Conservation (phyloP, 2,113 vertebrate species). For the Bujurquina vittata region DNA sequence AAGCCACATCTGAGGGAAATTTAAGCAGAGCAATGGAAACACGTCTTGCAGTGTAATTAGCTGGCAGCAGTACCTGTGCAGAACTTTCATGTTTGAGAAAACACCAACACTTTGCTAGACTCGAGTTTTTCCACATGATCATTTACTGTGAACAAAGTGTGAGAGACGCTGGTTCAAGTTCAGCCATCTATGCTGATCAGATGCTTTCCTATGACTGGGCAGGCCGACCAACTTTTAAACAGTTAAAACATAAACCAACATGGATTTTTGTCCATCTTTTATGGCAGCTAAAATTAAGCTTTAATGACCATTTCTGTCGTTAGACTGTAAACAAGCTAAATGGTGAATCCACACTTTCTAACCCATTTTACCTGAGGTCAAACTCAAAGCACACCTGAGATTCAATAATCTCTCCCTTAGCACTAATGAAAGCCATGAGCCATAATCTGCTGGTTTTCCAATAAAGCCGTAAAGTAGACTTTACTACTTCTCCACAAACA, state of each 20-base stretch:
- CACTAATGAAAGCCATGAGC: no score
- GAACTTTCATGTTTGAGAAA: background rate
- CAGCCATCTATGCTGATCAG: background rate
- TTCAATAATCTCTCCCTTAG: background rate
- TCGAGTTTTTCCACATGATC: background rate
- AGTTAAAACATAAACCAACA: no score
- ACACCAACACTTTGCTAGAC: background rate
- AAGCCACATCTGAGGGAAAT: background rate
- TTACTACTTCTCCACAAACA: no score
- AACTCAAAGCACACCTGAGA: background rate
- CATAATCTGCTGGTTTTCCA: background rate
- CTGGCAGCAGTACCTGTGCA: background rate
- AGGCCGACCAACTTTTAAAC: no score
- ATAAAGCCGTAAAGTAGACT: no score
- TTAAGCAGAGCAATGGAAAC: background rate
- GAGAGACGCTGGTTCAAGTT: background rate
- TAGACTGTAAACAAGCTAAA: background rate
- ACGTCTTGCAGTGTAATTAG: background rate
- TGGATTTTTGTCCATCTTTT: no score
- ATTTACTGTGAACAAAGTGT: background rate
- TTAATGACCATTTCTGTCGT: background rate
- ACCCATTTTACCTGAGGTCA: background rate
- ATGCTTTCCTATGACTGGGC: background rate
- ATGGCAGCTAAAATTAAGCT: background rate
- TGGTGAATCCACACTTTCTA: background rate